These are phyloP conservation scores for Acromyrmex charruanus DNA, from an alignment of 1,140 invertebrate genomes.

Conservation along the genomic window DNA sequence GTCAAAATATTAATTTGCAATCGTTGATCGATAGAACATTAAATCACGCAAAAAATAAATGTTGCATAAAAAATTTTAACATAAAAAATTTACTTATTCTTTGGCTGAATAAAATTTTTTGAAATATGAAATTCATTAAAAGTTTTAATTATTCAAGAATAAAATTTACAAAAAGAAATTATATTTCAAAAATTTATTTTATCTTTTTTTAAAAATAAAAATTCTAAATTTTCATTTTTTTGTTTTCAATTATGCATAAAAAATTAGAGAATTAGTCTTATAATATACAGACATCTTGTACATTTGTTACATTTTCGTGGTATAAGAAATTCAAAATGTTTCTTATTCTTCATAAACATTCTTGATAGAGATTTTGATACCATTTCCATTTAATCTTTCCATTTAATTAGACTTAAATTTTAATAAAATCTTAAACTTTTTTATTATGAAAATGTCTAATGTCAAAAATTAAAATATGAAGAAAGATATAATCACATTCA, in stretches of 20 bases:
- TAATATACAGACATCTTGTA: not conserved
- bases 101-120: not conserved
- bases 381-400: not conserved
- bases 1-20: slow-evolving; percentile 9
- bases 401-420: not conserved
- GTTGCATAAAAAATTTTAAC: not conserved
- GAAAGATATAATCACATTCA: not conserved
- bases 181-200: not conserved
- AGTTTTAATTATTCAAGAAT: not conserved
- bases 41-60: slow-evolving; percentile 6
- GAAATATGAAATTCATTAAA: not conserved
- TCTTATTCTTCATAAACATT: not conserved
- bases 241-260: not conserved
- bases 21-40: slow-evolving; percentile 5
- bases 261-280: not conserved
- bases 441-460: not conserved
- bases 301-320: not conserved
- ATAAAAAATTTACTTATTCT: slow-evolving; percentile 32
- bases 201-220: not conserved
- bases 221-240: not conserved
- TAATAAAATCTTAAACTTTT: not conserved
- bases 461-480: not conserved
- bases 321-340: not conserved
- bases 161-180: not conserved
- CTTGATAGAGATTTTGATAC: not conserved